Evolutionary conservation across 2,888 invertebrate genomes (phyloP).

Genomic region (Isotomurus palustris): DNA sequence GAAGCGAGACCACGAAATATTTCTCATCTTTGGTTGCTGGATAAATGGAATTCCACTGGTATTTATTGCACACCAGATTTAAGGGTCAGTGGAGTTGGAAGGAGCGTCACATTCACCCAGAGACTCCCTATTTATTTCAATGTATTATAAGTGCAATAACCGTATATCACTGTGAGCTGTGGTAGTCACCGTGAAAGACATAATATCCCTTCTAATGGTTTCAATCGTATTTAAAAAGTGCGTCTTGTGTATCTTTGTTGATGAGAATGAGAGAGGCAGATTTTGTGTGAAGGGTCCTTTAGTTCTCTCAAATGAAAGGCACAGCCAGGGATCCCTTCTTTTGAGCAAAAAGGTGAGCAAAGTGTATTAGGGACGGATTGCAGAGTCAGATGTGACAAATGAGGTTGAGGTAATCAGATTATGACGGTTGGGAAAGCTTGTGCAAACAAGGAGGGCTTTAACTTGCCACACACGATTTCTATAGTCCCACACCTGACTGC

Average conservation of each 20-base stretch:
- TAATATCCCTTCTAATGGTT: constrained; percentile 17
- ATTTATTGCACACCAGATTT: too few species aligned
- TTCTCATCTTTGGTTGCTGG: too few species aligned
- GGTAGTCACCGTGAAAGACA: background rate
- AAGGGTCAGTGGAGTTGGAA: too few species aligned
- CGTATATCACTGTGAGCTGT: too few species aligned
- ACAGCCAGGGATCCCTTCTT: background rate
- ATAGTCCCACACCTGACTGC: constrained; percentile 42
- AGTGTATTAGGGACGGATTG: constrained; percentile 29
- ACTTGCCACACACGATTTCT: constrained; percentile 43
- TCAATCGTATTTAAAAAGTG: constrained; percentile 1
- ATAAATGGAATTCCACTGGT: too few species aligned
- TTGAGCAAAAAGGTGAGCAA: constrained; percentile 9
- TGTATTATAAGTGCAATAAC: too few species aligned
- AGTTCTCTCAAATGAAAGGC: constrained; percentile 4
- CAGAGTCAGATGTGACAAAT: constrained; percentile 46
- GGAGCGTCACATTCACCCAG: too few species aligned
- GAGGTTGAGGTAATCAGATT: constrained; percentile 46
- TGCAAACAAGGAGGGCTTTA: constrained; percentile 45
- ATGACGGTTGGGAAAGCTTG: constrained; percentile 45
- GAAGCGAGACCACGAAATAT: too few species aligned
- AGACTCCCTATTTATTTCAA: too few species aligned
- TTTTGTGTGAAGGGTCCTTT: constrained; percentile 12
- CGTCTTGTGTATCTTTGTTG: constrained; percentile 5
- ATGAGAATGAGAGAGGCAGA: constrained; percentile 6